Percentiles rank a stretch among this genome's conserved stretches.
phyloP scores from a whole-genome alignment of 1,140 invertebrate species.

The Platyscapa corneri region DNA sequence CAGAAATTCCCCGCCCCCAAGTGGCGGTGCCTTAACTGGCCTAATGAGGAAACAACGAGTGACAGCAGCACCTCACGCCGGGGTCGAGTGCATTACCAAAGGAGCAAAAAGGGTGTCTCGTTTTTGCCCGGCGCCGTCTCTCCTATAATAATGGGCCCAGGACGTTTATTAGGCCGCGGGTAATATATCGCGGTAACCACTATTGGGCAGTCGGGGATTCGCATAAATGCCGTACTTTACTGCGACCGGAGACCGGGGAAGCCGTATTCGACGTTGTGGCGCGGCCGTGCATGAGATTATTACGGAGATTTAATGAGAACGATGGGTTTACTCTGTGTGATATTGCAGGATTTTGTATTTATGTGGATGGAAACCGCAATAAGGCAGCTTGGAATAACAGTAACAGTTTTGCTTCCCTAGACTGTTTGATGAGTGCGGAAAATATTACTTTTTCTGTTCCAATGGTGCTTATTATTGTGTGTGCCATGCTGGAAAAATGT shows the following conservation, averaged over 20 bases:
- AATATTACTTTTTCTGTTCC: neutral
- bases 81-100: neutral
- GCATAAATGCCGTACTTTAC: conserved; percentile 25
- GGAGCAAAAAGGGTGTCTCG: neutral
- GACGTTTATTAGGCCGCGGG: conserved; percentile 25
- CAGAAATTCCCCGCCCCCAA: neutral
- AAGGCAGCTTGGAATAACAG: neutral
- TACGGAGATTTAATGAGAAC: conserved; percentile 44
- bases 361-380: conserved; percentile 21
- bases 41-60: conserved; percentile 34
- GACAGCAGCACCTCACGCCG: neutral
- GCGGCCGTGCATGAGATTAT: neutral
- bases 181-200: conserved; percentile 33
- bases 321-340: conserved; percentile 29
- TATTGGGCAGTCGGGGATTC: conserved; percentile 23
- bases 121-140: neutral
- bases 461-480: neutral
- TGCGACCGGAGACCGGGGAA: neutral
- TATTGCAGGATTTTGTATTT: conserved; percentile 14
- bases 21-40: conserved; percentile 27
- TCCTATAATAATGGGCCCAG: neutral
- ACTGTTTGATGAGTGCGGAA: too few relatives aligned
- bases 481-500: neutral
- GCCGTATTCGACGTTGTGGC: neutral
- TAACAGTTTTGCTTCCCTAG: neutral